A percentile compares a stretch with the other conserved stretches of the same genome.
Conservation (phyloP, 1,140 invertebrate genomes). For the Chironomus tepperi region DNA sequence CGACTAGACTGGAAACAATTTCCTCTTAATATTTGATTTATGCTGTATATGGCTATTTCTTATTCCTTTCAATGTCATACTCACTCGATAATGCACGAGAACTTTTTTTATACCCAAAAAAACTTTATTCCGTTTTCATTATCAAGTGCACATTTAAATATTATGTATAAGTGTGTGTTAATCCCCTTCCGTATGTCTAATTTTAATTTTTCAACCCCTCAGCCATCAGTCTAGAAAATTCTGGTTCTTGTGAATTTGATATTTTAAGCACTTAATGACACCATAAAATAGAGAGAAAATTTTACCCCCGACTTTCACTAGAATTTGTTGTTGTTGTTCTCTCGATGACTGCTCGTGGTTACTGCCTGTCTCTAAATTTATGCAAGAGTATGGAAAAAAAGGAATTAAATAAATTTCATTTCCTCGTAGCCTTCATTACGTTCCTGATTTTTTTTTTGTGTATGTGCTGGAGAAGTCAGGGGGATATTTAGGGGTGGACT, state of each 20-base stretch:
- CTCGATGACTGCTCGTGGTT: too few relatives aligned
- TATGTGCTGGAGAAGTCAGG: too few relatives aligned
- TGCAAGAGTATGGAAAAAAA: too few relatives aligned
- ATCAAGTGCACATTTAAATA: neutral
- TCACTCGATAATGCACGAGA: neutral
- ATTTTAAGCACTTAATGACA: slow-evolving; percentile 17
- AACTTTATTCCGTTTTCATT: neutral
- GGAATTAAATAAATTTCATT: too few relatives aligned
- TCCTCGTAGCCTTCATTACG: too few relatives aligned
- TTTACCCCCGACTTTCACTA: too few relatives aligned
- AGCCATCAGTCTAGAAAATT: neutral
- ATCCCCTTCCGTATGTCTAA: neutral
- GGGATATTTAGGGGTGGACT: too few relatives aligned
- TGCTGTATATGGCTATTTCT: neutral
- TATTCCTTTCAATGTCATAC: neutral
- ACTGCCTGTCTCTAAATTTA: too few relatives aligned
- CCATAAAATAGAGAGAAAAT: neutral
- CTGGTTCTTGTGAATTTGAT: slow-evolving; percentile 7
- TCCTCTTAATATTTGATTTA: neutral
- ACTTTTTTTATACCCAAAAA: neutral
- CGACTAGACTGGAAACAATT: slow-evolving; percentile 20
- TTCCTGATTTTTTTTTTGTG: too few relatives aligned
- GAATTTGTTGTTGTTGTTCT: too few relatives aligned
- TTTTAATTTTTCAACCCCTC: neutral
- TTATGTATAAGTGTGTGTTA: neutral